Base-by-base conservation (phyloP, 1,140 invertebrate genomes). In the Drosophila bocki region DNA sequence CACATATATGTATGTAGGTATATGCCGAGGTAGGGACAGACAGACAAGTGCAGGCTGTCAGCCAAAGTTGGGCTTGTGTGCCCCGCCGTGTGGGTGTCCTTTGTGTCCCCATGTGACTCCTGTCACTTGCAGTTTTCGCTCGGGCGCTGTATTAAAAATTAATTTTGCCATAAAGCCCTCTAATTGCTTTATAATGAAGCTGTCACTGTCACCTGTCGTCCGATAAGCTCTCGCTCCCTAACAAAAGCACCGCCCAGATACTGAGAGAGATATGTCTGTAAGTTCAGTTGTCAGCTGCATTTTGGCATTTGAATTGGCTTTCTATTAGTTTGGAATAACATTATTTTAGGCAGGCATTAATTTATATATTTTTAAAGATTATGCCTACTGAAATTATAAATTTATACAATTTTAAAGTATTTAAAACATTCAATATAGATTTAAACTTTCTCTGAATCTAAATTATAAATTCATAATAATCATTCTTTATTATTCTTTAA, bases 171-270 rank as follows among this genome's bases (percentile, higher is more conserved):
- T 44, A 63, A 60, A 53, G 44, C 76, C 60, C 71, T 82, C 67
- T 90, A 90, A 90, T 90, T 91, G 85, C 85, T 82, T 85, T 85
- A 85, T 90, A 91, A 90, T 90, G 82, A 90, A 90, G 85, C 85
- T 91, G 86, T 90, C 86, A 82, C 72, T 90, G 85, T 90, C 86
- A 90, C 78, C 86, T 90, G 85, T 90, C 85, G 75, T 48, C 78
- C 35, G 86, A 90, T 90, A 90, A 86, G 79, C 83, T 88, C 84
- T 75, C 32, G 35, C 32, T 64, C 12, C 32, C 72, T 37, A 63
- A 75, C 57, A 62, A 56, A 74, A 64, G 59, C 61, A 48, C 61
- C 71, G 44, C 11, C 62, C 45, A 37, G 50, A 17, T 35, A 58
- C 51, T n/a, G 26, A n/a, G 15, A n/a, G 15, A 13, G 42, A 37